Conservation (phyloP, 2,888 invertebrate species). For the Fabriciana adippe region DNA sequence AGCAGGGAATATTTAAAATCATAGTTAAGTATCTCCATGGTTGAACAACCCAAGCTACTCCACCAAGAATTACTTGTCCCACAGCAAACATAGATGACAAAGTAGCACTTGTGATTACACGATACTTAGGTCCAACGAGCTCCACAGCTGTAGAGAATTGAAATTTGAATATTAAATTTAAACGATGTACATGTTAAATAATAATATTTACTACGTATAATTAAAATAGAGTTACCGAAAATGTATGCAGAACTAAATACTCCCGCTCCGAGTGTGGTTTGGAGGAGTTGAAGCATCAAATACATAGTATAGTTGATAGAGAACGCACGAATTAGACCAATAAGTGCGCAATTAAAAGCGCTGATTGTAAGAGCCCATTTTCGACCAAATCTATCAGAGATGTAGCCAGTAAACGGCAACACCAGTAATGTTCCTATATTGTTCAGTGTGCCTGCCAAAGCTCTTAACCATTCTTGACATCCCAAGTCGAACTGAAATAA, state of each 20-base stretch:
- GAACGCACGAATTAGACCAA: constrained; percentile 73
- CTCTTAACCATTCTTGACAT: constrained; percentile 84
- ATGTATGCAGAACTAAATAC: constrained; percentile 64
- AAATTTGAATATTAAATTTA: not conserved
- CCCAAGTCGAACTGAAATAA: constrained; percentile 76
- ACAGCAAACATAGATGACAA: constrained; percentile 87
- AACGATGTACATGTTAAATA: not conserved
- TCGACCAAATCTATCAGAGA: constrained; percentile 83
- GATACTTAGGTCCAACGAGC: constrained; percentile 87
- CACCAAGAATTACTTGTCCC: constrained; percentile 86
- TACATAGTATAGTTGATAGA: constrained; percentile 74
- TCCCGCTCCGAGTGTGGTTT: constrained; percentile 64
- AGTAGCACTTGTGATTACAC: constrained; percentile 86
- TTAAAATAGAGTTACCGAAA: constrained; percentile 40
- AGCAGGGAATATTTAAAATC: constrained; percentile 85
- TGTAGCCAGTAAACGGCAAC: constrained; percentile 82
- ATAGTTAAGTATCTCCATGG: constrained; percentile 87
- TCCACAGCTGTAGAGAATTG: constrained; percentile 76
- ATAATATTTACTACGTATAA: not conserved
- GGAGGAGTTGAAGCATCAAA: constrained; percentile 64
- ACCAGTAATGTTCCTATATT: constrained; percentile 84
- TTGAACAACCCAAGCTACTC: constrained; percentile 84
- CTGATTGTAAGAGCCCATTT: constrained; percentile 60
- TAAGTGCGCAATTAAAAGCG: constrained; percentile 47
- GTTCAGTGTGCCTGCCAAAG: constrained; percentile 85